Base-by-base conservation (phyloP, 2,797 vertebrate species). In the Microctenopoma lineatum region DNA sequence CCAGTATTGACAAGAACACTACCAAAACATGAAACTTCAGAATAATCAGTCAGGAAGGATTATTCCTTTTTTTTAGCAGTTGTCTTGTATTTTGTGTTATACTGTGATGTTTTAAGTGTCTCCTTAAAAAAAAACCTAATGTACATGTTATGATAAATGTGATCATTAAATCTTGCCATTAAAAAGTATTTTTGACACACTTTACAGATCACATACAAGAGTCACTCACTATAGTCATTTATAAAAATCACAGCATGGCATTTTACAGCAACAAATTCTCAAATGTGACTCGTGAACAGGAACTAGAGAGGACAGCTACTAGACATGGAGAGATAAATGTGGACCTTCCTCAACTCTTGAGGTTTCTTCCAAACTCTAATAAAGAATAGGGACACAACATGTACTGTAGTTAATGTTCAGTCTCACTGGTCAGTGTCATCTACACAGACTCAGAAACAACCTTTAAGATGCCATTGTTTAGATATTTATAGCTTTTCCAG, bases 211-310 rank as follows among this genome's bases (percentile, higher is more conserved):
- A 75, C 26, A 16, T 15, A 7, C 15, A 70, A 65, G 52, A 77
- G 64, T 80, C 74, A 79, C 21, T 59, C 16, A 52, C 63, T 45
- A 41, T 64, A 70, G 47, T 46, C 27, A 51, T 61, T 77, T 56
- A 59, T 13, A n/a, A 70, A 66, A 69, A 62, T 51, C 51, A 51
- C 56, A 70, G 27, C 62, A n/a, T 54, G 8, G 32, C 47, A 42
- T 15, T 42, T 42, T 16, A 42, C 14, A 41, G 39, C 13, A 12
- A 41, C 39, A 8, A 38, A 39, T 13, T 39, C 9, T 39, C 12
- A 12, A 39, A 12, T 8, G 41, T 42, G 41, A 42, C 41, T 42
- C 14, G 7, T 15, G 14, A 42, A 70, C 15, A 18, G 15, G 25
- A 57, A 42, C 25, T 34, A 32, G 56, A 38, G 34, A 73, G 39